Conservation (phyloP, 2,888 invertebrate genomes). For the Clanis bilineata region DNA sequence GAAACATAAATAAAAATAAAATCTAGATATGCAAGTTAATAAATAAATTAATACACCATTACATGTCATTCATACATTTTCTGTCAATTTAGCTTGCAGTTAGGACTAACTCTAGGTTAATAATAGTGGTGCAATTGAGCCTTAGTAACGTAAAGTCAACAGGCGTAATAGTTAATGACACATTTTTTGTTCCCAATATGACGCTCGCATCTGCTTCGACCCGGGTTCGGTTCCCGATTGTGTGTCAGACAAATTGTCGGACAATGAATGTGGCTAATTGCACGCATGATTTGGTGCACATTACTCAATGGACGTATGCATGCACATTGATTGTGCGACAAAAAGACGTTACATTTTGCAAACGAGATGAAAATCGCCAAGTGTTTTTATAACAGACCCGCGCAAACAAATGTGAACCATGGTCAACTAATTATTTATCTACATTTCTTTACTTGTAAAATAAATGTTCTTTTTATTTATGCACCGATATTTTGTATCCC, state of each 20-base stretch:
- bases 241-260: conserved; percentile 18
- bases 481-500: too few relatives aligned
- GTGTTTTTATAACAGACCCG: too few relatives aligned
- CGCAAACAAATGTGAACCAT: too few relatives aligned
- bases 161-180: conserved; percentile 6
- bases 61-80: too few relatives aligned
- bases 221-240: conserved; percentile 13
- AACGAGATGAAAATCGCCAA: not conserved
- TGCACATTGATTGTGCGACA: not conserved
- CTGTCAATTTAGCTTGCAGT: too few relatives aligned
- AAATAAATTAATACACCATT: too few relatives aligned
- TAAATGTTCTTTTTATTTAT: too few relatives aligned
- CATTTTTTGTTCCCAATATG: not conserved
- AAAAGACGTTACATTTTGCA: not conserved
- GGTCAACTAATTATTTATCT: too few relatives aligned
- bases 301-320: not conserved
- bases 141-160: not conserved
- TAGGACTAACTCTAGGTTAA: too few relatives aligned
- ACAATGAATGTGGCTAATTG: conserved; percentile 8
- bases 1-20: too few relatives aligned
- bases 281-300: conserved; percentile 4
- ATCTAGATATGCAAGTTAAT: too few relatives aligned
- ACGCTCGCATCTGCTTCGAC: conserved; percentile 17
- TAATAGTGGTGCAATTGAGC: not conserved
- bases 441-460: too few relatives aligned